A percentile compares a stretch with the other conserved stretches of the same genome.
These are phyloP conservation scores for Falco punctatus DNA, from an alignment of 2,113 vertebrate species.

Conservation along the genomic window DNA sequence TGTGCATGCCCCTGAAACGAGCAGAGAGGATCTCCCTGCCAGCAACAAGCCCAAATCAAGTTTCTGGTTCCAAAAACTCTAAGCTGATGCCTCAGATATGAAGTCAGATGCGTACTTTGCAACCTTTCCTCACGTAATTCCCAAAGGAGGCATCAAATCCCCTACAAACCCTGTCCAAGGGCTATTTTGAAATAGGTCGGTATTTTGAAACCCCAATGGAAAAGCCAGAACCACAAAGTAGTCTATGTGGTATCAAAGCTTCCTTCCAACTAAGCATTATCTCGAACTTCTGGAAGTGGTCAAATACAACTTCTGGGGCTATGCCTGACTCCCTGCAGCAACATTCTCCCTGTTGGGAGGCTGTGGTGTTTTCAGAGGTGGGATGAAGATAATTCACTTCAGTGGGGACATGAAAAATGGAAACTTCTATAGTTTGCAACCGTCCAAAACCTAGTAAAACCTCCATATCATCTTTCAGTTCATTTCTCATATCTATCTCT, in stretches of 20 bases:
- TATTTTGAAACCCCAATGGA: neutral
- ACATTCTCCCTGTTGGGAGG: neutral
- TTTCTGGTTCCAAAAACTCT: neutral
- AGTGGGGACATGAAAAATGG: neutral
- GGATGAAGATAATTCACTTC: neutral
- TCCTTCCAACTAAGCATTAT: neutral
- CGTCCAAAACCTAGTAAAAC: neutral
- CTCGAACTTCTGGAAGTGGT: neutral
- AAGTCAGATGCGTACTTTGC: neutral
- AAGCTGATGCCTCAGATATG: neutral
- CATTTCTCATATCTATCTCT: neutral
- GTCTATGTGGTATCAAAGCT: neutral
- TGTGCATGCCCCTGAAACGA: fast-evolving
- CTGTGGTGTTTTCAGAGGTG: neutral
- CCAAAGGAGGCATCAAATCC: neutral
- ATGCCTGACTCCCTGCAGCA: neutral
- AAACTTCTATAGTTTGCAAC: neutral
- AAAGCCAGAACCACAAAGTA: neutral
- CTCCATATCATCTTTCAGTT: neutral
- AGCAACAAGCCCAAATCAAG: neutral
- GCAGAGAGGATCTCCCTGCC: neutral
- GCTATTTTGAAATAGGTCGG: too few species aligned
- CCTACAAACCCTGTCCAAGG: neutral
- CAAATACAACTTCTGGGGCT: neutral
- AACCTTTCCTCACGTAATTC: neutral